phyloP scores from a whole-genome alignment of 2,888 invertebrate genomes.

The Plebejus anna region DNA sequence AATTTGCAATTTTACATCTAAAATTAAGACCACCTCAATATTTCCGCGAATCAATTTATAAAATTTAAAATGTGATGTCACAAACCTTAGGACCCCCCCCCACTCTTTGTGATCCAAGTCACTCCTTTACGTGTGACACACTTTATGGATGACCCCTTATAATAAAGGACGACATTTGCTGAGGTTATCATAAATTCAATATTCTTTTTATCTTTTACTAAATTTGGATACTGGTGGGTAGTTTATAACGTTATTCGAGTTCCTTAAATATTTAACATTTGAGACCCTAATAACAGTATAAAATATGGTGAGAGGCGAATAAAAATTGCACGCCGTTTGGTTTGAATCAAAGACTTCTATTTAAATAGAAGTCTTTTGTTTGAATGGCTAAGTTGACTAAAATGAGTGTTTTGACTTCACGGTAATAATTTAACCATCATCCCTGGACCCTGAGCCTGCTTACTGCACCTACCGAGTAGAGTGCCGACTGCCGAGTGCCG shows the following conservation, averaged over 20 bases:
- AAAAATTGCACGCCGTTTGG: neutral
- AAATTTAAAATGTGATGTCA: no score
- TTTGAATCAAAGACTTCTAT: neutral
- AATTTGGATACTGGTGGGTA: conserved; percentile 14
- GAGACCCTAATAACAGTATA: conserved; percentile 1
- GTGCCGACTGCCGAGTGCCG: no score
- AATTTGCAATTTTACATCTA: no score
- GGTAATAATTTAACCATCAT: neutral
- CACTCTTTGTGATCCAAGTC: no score
- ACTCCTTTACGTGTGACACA: no score
- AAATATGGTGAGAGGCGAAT: neutral
- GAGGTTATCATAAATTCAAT: conserved; percentile 23
- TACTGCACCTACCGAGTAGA: no score
- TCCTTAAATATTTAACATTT: conserved; percentile 16
- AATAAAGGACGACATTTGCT: conserved; percentile 22
- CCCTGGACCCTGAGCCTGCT: no score
- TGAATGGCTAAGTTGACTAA: neutral
- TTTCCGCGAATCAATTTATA: no score
- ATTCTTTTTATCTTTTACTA: conserved; percentile 22
- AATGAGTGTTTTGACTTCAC: neutral
- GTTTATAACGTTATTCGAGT: conserved; percentile 14
- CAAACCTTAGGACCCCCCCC: no score
- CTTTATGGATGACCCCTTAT: neutral
- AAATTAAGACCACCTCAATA: no score
- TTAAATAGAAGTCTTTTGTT: neutral